Conservation (phyloP, 2,113 vertebrate species). For the Malurus elegans region DNA sequence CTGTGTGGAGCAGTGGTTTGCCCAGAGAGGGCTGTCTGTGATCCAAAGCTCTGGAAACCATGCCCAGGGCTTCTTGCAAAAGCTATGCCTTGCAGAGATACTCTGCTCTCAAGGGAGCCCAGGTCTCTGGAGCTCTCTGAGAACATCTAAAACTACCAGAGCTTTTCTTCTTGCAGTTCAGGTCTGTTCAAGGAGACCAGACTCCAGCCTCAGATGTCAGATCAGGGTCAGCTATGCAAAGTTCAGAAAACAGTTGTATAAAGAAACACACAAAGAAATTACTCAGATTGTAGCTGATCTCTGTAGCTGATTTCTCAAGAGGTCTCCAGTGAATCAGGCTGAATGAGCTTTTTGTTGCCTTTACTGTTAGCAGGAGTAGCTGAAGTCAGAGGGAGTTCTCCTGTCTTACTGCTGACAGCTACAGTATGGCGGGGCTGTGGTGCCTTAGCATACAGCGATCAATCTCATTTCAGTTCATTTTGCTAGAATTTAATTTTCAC, state of each 20-base stretch:
- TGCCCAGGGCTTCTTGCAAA: not conserved
- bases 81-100: not conserved
- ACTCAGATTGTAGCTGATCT: not conserved
- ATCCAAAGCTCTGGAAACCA: not conserved
- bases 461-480: slow-evolving; percentile 59
- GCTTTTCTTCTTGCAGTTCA: not conserved
- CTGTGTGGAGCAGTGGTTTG: not conserved
- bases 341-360: slow-evolving; percentile 45
- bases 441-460: slow-evolving; percentile 34
- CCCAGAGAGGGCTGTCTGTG: not conserved
- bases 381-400: slow-evolving; percentile 32
- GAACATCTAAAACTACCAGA: not conserved
- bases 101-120: not conserved
- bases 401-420: slow-evolving; percentile 42
- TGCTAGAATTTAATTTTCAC: slow-evolving; percentile 62
- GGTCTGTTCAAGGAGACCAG: not conserved
- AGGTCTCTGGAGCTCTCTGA: not conserved
- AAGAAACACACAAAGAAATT: slow-evolving; percentile 25
- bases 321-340: slow-evolving; percentile 9
- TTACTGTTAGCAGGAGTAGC: slow-evolving; percentile 21
- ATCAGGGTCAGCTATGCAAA: not conserved
- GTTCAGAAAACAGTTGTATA: slow-evolving; percentile 24
- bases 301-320: slow-evolving; percentile 29
- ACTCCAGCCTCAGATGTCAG: not conserved
- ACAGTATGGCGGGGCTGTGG: not conserved